phyloP scores from a whole-genome alignment of 2,113 vertebrate genomes.

The Cepphus grylle region DNA sequence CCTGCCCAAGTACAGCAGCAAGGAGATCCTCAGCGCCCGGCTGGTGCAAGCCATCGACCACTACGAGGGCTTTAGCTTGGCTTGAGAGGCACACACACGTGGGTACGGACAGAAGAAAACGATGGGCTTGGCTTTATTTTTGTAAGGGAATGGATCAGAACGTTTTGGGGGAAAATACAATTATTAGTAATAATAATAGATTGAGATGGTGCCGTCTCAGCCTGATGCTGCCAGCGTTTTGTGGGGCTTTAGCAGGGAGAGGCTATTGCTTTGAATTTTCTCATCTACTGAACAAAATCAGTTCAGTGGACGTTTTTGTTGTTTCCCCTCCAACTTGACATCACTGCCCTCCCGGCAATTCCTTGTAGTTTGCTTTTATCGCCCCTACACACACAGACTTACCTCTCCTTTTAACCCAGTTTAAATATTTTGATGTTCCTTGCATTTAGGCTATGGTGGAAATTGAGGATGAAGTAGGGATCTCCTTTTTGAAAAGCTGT shows the following conservation, averaged over 20 bases:
- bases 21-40: conserved; percentile 81
- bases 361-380: not conserved
- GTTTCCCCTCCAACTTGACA: not conserved
- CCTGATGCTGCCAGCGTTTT: not conserved
- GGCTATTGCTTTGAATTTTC: not conserved
- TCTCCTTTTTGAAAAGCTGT: conserved; percentile 15
- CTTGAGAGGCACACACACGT: conserved; percentile 63
- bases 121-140: conserved; percentile 70
- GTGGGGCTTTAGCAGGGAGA: not conserved
- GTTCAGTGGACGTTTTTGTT: not conserved
- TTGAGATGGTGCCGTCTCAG: not conserved
- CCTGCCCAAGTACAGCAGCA: conserved; percentile 94
- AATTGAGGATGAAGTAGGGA: not conserved
- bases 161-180: not conserved
- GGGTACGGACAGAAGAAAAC: not conserved
- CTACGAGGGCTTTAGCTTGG: conserved; percentile 96
- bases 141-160: conserved; percentile 56
- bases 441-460: not conserved
- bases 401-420: not conserved
- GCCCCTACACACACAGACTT: not conserved
- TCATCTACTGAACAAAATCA: not conserved
- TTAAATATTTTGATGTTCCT: not conserved
- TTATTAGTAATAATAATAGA: not conserved
- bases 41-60: conserved; percentile 93
- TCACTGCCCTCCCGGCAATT: not conserved